phyloP scores from a whole-genome alignment of 2,888 invertebrate genomes.

The Cordilura impudica region DNA sequence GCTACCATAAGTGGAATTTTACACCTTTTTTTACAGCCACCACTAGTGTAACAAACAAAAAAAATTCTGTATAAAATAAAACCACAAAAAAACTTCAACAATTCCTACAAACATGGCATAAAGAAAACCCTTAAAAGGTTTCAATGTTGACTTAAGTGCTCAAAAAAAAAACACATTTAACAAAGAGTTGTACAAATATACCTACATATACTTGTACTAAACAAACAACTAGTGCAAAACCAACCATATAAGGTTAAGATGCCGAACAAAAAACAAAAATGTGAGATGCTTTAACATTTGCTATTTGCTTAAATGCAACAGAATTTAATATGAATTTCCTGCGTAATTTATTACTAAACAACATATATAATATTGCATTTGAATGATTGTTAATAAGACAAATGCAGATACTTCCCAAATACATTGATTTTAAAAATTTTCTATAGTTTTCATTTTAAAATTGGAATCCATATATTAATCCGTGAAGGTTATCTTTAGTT shows the following conservation, averaged over 20 bases:
- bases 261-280: constrained; percentile 32
- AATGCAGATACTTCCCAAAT: too few relatives aligned
- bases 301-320: constrained; percentile 41
- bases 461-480: too few relatives aligned
- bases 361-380: too few relatives aligned
- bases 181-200: constrained; percentile 13
- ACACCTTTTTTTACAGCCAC: constrained; percentile 57
- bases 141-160: constrained; percentile 50
- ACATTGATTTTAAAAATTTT: too few relatives aligned
- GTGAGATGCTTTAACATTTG: constrained; percentile 36
- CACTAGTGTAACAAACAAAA: constrained; percentile 15
- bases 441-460: too few relatives aligned
- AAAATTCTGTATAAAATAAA: constrained; percentile 46
- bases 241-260: constrained; percentile 49
- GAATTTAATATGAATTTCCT: constrained; percentile 45
- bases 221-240: constrained; percentile 45
- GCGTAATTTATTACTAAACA: constrained; percentile 33
- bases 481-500: too few relatives aligned
- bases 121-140: constrained; percentile 59
- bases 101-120: constrained; percentile 53
- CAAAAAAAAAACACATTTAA: constrained; percentile 17
- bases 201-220: constrained; percentile 1
- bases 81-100: constrained; percentile 50
- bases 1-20: constrained; percentile 61
- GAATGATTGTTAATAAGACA: too few relatives aligned